phyloP scores from a whole-genome alignment of 2,888 invertebrate genomes.

The Microctonus aethiopoides region DNA sequence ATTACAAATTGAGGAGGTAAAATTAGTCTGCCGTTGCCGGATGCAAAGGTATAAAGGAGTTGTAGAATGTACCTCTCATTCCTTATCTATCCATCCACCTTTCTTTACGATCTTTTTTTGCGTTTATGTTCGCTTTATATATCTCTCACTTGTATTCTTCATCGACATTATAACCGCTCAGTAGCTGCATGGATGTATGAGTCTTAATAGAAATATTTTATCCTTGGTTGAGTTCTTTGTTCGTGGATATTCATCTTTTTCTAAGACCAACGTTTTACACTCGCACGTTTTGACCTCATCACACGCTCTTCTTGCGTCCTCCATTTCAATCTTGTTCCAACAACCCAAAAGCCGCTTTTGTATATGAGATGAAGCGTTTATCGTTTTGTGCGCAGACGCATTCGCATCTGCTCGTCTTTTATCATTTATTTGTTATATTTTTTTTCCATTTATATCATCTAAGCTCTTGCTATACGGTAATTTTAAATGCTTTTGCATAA shows the following conservation, averaged over 20 bases:
- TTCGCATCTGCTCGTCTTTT: constrained; percentile 21
- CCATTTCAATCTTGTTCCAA: constrained; percentile 8
- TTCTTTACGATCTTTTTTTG: neutral
- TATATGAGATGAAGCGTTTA: constrained; percentile 28
- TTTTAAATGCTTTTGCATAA: constrained; percentile 22
- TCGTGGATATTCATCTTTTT: constrained; percentile 15
- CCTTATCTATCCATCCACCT: no score
- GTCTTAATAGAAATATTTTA: constrained; percentile 29
- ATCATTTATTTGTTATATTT: constrained; percentile 11
- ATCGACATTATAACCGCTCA: constrained; percentile 20
- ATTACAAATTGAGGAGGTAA: constrained; percentile 2
- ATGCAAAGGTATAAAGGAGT: neutral
- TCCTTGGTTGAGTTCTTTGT: constrained; percentile 16
- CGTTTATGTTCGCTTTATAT: constrained; percentile 11
- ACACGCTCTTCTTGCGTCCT: neutral
- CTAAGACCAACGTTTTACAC: neutral
- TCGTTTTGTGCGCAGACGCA: constrained; percentile 22
- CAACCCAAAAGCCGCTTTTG: constrained; percentile 26
- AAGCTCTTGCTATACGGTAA: constrained; percentile 24
- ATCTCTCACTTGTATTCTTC: constrained; percentile 2
- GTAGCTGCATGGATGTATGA: constrained; percentile 26
- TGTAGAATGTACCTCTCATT: neutral
- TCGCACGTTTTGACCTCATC: neutral
- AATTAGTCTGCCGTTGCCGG: neutral
- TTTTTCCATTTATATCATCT: neutral